phyloP scores from a whole-genome alignment of 1,140 invertebrate species.

The Oncopodura yosiiana region DNA sequence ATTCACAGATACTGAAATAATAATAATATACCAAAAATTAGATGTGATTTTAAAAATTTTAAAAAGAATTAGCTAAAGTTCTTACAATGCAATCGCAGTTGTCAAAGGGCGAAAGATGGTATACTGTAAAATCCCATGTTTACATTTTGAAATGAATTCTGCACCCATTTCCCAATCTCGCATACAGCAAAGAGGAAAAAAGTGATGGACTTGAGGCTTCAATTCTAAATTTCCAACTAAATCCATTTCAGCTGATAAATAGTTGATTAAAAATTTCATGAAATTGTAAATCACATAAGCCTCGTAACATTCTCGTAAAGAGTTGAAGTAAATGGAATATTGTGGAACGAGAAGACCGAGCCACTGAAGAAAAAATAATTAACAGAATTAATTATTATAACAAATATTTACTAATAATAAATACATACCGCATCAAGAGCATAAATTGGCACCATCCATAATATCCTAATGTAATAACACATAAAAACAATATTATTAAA shows the following conservation, averaged over 20 bases:
- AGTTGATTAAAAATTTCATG: conserved; percentile 87
- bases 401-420: conserved; percentile 2
- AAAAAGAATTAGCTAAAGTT: conserved; percentile 29
- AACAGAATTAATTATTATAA: conserved; percentile 13
- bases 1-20: conserved; percentile 68
- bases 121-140: conserved; percentile 92
- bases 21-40: conserved; percentile 24
- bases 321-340: conserved; percentile 83
- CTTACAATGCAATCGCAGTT: conserved; percentile 78
- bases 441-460: conserved; percentile 98
- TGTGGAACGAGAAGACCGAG: conserved; percentile 68
- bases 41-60: not conserved
- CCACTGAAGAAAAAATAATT: conserved; percentile 53
- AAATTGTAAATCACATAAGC: conserved; percentile 96
- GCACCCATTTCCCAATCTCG: conserved; percentile 49
- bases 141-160: conserved; percentile 85
- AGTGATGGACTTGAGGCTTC: conserved; percentile 57
- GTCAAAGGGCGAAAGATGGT: conserved; percentile 79
- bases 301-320: conserved; percentile 88
- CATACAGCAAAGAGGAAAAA: conserved; percentile 41
- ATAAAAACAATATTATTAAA: not conserved
- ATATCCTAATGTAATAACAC: conserved; percentile 52
- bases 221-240: conserved; percentile 67
- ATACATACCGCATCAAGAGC: conserved; percentile 79
- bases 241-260: conserved; percentile 63